phyloP scores from a whole-genome alignment of 1,140 invertebrate genomes.

The Odontomachus brunneus region DNA sequence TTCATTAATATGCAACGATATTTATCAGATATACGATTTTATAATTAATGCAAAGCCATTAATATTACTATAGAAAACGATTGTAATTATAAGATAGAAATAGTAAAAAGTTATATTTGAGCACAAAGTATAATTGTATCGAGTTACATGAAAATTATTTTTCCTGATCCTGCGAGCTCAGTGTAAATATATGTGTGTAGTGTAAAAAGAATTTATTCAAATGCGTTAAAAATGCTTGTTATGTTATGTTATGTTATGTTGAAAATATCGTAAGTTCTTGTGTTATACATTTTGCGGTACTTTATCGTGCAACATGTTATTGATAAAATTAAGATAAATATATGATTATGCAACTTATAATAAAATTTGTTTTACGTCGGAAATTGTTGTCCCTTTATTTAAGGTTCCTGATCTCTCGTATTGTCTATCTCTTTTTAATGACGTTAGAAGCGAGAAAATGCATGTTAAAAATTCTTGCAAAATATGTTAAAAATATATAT shows the following conservation, averaged over 20 bases:
- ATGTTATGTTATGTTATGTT: conserved; percentile 62
- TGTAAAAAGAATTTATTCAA: conserved; percentile 60
- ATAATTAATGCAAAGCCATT: conserved; percentile 54
- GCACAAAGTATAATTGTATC: conserved; percentile 60
- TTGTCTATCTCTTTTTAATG: too few relatives aligned
- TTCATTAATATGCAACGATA: conserved; percentile 60
- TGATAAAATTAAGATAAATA: conserved; percentile 48
- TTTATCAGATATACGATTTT: conserved; percentile 55
- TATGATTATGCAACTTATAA: conserved; percentile 64
- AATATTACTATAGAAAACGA: conserved; percentile 40
- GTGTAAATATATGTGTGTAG: conserved; percentile 72
- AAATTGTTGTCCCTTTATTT: conserved; percentile 27
- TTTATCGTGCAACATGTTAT: conserved; percentile 50
- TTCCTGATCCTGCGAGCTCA: conserved; percentile 53
- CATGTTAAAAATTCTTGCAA: too few relatives aligned
- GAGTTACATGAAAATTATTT: conserved; percentile 50
- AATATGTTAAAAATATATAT: too few relatives aligned
- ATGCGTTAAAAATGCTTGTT: conserved; percentile 60
- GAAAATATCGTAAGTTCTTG: conserved; percentile 46
- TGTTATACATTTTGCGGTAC: conserved; percentile 48
- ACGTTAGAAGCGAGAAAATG: too few relatives aligned
- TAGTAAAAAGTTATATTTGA: conserved; percentile 57
- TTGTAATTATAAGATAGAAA: conserved; percentile 47
- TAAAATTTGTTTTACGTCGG: conserved; percentile 46
- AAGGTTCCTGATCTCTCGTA: too few relatives aligned